Percentiles rank a stretch among this genome's conserved stretches.
Evolutionary conservation across 2,113 vertebrate species (phyloP).

Genomic region (Notarius quadriscutis): DNA sequence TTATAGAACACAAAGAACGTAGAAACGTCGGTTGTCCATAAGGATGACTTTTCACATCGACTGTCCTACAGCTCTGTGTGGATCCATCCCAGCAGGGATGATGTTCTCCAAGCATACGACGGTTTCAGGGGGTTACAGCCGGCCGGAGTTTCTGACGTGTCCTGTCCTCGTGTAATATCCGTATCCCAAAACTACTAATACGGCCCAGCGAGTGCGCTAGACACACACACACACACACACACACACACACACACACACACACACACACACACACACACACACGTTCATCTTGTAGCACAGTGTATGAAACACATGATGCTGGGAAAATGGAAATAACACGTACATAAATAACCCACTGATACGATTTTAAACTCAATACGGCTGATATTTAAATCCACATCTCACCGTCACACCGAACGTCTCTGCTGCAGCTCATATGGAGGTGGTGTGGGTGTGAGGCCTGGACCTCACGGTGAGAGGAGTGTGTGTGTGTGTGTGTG

Average conservation of each 20-base stretch:
- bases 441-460: slow-evolving; percentile 40
- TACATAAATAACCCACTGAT: not conserved
- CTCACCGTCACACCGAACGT: not conserved
- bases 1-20: not conserved
- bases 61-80: not conserved
- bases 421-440: slow-evolving; percentile 34
- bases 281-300: not conserved
- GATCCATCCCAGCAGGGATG: not conserved
- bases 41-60: not conserved
- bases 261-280: slow-evolving; percentile 1
- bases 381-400: not conserved
- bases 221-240: not conserved
- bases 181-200: not conserved
- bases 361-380: not conserved
- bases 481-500: slow-evolving; percentile 40
- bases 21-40: not conserved
- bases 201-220: not conserved
- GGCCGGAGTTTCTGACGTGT: not conserved
- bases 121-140: not conserved
- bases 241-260: slow-evolving; percentile 1
- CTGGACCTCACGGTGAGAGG: slow-evolving; percentile 45
- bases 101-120: slow-evolving; percentile 32
- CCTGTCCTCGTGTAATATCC: not conserved
- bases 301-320: not conserved
- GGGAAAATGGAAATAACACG: not conserved